Conservation (phyloP, 2,797 vertebrate species). For the Capromys pilorides region DNA sequence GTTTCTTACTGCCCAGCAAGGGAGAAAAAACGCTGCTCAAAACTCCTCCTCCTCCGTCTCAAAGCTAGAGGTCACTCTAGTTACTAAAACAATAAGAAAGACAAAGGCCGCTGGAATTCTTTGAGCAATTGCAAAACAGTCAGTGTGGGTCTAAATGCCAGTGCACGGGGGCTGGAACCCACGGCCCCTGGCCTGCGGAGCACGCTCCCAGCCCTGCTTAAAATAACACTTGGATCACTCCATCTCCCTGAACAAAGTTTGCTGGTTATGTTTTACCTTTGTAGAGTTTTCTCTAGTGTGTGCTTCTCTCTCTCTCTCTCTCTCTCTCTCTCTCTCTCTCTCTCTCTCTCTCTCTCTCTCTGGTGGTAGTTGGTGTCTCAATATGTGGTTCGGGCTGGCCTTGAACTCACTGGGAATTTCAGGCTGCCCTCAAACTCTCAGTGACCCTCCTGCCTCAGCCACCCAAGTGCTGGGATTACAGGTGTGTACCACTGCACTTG, state of each 20-base stretch:
- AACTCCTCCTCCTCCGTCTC: background rate
- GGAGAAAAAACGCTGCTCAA: background rate
- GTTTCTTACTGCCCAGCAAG: accelerated
- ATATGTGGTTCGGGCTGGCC: background rate
- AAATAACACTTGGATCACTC: background rate
- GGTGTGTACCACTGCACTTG: background rate
- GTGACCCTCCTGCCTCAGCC: background rate
- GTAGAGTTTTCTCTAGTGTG: background rate
- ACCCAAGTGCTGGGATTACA: background rate
- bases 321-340: too few relatives aligned
- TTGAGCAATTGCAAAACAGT: background rate
- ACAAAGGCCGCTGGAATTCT: background rate
- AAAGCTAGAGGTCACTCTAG: background rate
- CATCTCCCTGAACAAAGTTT: background rate
- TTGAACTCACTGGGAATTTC: background rate
- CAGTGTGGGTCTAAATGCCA: background rate
- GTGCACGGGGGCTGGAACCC: background rate
- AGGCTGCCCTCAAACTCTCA: background rate
- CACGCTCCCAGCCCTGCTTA: background rate
- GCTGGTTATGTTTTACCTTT: background rate
- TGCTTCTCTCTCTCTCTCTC: background rate
- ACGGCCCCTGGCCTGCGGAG: accelerated
- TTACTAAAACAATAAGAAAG: background rate
- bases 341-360: too few relatives aligned
- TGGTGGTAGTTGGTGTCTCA: background rate